Percentiles rank a stretch among this genome's conserved stretches.
Evolutionary conservation across 2,888 invertebrate genomes (phyloP).

Genomic region (Trichopoda pennipes): DNA sequence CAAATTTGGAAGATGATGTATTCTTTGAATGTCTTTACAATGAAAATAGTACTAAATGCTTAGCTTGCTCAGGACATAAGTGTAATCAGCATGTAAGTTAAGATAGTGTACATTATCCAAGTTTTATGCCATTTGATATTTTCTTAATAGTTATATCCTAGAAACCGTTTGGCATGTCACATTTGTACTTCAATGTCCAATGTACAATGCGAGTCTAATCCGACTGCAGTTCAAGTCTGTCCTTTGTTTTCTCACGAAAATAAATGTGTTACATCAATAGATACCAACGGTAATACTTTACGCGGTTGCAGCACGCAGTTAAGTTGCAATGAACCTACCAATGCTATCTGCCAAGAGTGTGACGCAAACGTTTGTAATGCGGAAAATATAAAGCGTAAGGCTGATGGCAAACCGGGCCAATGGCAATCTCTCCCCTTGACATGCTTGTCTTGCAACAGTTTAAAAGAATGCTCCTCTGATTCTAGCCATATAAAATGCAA

Average conservation of each 20-base stretch:
- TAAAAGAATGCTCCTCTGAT: slow-evolving; percentile 64
- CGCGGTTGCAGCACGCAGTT: slow-evolving; percentile 75
- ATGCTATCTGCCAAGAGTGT: slow-evolving; percentile 71
- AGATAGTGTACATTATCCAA: neutral
- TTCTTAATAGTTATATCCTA: slow-evolving; percentile 73
- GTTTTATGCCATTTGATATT: neutral
- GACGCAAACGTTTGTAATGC: slow-evolving; percentile 73
- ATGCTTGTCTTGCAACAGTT: slow-evolving; percentile 72
- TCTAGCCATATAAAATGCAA: slow-evolving; percentile 48
- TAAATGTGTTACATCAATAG: slow-evolving; percentile 72
- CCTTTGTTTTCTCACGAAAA: slow-evolving; percentile 70
- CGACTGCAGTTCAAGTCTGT: slow-evolving; percentile 70
- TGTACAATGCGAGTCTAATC: slow-evolving; percentile 70
- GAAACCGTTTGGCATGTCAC: slow-evolving; percentile 74
- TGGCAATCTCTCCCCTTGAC: slow-evolving; percentile 77
- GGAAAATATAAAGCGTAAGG: slow-evolving; percentile 72
- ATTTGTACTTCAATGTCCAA: slow-evolving; percentile 72
- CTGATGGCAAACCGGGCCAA: slow-evolving; percentile 74
- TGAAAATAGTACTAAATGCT: slow-evolving; percentile 71
- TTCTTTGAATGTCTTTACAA: slow-evolving; percentile 72
- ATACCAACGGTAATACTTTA: slow-evolving; percentile 70
- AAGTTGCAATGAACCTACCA: slow-evolving; percentile 67
- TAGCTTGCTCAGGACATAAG: slow-evolving; percentile 70
- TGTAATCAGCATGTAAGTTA: slow-evolving; percentile 74
- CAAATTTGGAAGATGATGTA: slow-evolving; percentile 71